Base-by-base conservation (phyloP, 2,113 vertebrate species). In the Synodontis membranacea region DNA sequence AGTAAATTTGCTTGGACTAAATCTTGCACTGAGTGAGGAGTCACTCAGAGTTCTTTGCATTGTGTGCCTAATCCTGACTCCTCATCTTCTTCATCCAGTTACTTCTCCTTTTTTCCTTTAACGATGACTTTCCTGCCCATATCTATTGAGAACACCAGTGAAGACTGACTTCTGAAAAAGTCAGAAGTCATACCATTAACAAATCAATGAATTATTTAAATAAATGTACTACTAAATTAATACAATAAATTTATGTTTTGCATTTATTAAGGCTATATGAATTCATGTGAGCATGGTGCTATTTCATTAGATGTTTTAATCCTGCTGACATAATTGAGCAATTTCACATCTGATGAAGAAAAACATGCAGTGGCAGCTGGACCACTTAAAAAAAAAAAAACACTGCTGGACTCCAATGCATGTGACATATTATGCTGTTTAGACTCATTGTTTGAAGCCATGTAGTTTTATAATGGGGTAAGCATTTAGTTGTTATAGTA, bases 151-250 rank as follows among this genome's bases (percentile, higher is more conserved):
- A 84, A 86, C 78, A 84, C 81, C 52, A 72, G 82, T 88, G 74
- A 80, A 83, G 86, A 86, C 80, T 81, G 84, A 88, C 81, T 89
- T 79, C 66, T 86, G 79, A 82, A 86, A 75, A 86, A 88, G 74
- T 52, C n/a, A n/a, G n/a, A n/a, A n/a, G n/a, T n/a, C n/a, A n/a
- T n/a, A n/a, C n/a, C n/a, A n/a, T n/a, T n/a, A n/a, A n/a, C n/a
- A n/a, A n/a, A n/a, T n/a, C n/a, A n/a, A n/a, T n/a, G n/a, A n/a
- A n/a, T n/a, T n/a, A n/a, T n/a, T n/a, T n/a, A n/a, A n/a, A n/a
- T n/a, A n/a, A n/a, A n/a, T n/a, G n/a, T n/a, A n/a, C n/a, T n/a
- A n/a, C n/a, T n/a, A n/a, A n/a, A n/a, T n/a, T n/a, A n/a, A n/a
- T n/a, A n/a, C n/a, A n/a, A n/a, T n/a, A n/a, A n/a, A n/a, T n/a